phyloP scores from a whole-genome alignment of 2,888 invertebrate genomes.

The Hemicrepidius hirtus region DNA sequence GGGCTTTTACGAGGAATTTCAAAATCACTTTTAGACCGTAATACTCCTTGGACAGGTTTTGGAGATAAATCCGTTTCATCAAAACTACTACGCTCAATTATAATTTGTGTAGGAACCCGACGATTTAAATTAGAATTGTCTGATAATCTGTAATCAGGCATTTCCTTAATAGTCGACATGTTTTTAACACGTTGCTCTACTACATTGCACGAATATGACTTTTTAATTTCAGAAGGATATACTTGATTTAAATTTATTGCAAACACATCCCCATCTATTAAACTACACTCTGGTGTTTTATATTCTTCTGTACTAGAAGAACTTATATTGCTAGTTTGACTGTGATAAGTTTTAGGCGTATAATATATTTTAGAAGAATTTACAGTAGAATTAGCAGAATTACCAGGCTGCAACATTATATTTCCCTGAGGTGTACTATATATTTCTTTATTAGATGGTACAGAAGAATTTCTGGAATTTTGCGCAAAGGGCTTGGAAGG shows the following conservation, averaged over 20 bases:
- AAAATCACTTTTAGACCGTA: conserved; percentile 69
- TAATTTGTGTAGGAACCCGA: conserved; percentile 1
- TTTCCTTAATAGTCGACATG: conserved; percentile 49
- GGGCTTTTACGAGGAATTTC: conserved; percentile 63
- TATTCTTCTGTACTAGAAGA: conserved; percentile 66
- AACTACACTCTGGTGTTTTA: conserved; percentile 65
- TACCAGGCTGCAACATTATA: conserved; percentile 51
- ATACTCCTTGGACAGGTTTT: conserved; percentile 58
- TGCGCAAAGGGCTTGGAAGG: conserved; percentile 32
- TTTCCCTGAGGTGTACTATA: conserved; percentile 57
- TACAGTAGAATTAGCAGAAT: conserved; percentile 15
- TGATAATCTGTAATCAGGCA: conserved; percentile 40
- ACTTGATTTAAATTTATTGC: conserved; percentile 60
- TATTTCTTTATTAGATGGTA: conserved; percentile 37
- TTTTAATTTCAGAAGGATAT: conserved; percentile 62
- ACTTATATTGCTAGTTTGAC: conserved; percentile 63
- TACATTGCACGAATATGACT: conserved; percentile 64
- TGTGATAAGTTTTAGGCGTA: conserved; percentile 61
- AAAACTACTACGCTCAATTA: conserved; percentile 40
- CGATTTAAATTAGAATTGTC: conserved; percentile 24
- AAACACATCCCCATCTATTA: conserved; percentile 62
- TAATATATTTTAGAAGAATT: conserved; percentile 53
- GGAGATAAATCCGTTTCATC: conserved; percentile 26
- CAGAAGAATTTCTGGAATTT: conserved; percentile 36
- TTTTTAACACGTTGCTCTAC: conserved; percentile 59